Base-by-base conservation (phyloP, 2,888 invertebrate species). In the Eumacrocentrus americanus region DNA sequence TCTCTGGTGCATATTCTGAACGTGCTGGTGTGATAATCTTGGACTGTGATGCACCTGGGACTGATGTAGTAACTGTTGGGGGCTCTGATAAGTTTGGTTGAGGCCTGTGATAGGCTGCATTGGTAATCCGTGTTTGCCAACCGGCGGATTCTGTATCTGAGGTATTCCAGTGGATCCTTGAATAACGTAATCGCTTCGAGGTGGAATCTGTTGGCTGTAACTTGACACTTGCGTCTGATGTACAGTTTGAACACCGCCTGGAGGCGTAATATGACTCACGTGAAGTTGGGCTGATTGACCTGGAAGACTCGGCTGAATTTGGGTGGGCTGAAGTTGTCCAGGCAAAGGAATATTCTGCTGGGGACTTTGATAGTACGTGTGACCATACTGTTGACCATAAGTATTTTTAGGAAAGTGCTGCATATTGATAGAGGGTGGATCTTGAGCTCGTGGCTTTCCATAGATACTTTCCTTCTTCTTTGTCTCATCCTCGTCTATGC, bases 391-490 rank as follows among this genome's bases (percentile, higher is more conserved):
- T 52, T 70, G 70, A 72, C 77, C 75, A 44, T 77, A 77, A 57
- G 71, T 58, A 62, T 76, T 79, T 66, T 79, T 79, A 11, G 75
- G 67, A 60, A 73, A 78, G 51, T 76, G 77, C 37, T 66, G 64
- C 58, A 66, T 62, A 25, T 66, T 67, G 25, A 65, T 58, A 9
- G 52, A 37, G 1, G 70, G 53, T 1, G 74, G 70, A 18, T 79
- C 78, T 58, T 75, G 76, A 3, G 66, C 71, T 3, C 85, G 83
- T 9, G 86, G 87, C 71, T 86, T 85, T 11, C 86, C 87, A 69
- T 88, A 89, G 67, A 85, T 86, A 16, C 84, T 84, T 66, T 84
- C 84, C 66, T 83, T 84, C 62, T 79, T 81, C 61, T 78, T 83
- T 12, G 14, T 7, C 64, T 81, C 84, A 79, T 4, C 82, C 78